phyloP scores from a whole-genome alignment of 1,140 invertebrate genomes.

The Drosophila sproati region DNA sequence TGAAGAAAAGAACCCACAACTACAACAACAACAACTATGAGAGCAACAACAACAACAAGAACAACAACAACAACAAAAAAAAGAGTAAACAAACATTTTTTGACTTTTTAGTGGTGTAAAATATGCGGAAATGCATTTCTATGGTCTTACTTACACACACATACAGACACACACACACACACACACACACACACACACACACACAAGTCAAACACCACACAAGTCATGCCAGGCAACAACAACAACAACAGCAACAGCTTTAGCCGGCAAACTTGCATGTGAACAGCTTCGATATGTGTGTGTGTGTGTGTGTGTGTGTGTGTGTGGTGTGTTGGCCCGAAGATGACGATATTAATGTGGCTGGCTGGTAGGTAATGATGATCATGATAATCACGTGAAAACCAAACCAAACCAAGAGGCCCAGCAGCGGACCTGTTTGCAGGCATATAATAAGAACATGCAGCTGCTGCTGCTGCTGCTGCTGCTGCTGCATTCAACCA shows the following conservation, averaged over 20 bases:
- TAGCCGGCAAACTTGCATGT: conserved; percentile 77
- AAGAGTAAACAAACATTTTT: conserved; percentile 81
- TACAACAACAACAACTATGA: conserved; percentile 12
- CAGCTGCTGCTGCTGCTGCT: conserved; percentile 37
- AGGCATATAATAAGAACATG: conserved; percentile 79
- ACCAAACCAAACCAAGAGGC: conserved; percentile 72
- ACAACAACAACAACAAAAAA: conserved; percentile 57
- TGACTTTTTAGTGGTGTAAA: conserved; percentile 82
- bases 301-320: conserved; percentile 35
- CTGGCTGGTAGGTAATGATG: conserved; percentile 77
- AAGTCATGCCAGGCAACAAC: conserved; percentile 64
- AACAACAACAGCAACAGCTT: conserved; percentile 7
- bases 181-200: conserved; percentile 45
- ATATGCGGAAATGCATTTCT: conserved; percentile 83
- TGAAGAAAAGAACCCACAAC: not conserved
- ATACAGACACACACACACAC: conserved; percentile 20
- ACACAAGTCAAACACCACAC: conserved; percentile 69
- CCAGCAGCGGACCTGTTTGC: conserved; percentile 72
- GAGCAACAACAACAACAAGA: conserved; percentile 27
- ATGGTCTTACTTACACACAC: conserved; percentile 75
- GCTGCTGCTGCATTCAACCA: conserved; percentile 17
- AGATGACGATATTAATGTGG: conserved; percentile 82
- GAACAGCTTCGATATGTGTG: conserved; percentile 39
- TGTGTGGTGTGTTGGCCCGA: conserved; percentile 69
- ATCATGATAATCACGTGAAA: conserved; percentile 83